phyloP scores from a whole-genome alignment of 2,113 vertebrate genomes.

The Oreochromis niloticus region DNA sequence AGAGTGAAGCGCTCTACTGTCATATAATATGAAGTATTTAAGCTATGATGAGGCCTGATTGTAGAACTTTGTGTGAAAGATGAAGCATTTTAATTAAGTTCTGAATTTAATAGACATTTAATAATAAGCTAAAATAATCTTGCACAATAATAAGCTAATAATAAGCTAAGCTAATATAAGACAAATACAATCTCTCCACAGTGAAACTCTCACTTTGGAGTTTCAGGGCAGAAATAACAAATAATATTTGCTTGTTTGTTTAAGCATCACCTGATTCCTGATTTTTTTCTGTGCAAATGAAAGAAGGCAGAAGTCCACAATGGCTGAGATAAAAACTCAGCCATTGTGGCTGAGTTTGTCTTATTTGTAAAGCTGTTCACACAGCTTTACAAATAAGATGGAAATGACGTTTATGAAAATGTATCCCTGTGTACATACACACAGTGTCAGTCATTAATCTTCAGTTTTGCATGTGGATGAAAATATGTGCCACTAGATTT shows the following conservation, averaged over 20 bases:
- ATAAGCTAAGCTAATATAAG: not conserved
- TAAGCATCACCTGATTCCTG: not conserved
- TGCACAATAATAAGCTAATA: no score
- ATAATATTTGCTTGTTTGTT: not conserved
- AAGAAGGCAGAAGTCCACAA: rapidly evolving
- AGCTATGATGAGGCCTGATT: not conserved
- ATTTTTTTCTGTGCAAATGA: rapidly evolving
- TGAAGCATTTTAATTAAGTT: not conserved
- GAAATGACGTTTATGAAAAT: not conserved
- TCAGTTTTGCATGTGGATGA: rapidly evolving
- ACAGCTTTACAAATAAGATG: not conserved
- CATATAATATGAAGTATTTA: not conserved
- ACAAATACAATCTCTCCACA: not conserved
- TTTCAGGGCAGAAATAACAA: rapidly evolving
- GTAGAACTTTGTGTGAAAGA: not conserved
- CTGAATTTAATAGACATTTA: not conserved
- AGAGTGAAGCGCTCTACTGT: not conserved
- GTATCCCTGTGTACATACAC: not conserved
- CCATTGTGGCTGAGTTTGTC: no score
- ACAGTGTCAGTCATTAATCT: not conserved
- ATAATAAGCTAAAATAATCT: no score
- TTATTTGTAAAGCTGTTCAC: no score
- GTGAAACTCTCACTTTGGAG: not conserved
- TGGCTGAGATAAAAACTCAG: not conserved
- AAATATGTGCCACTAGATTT: not conserved